Evolutionary conservation across 2,113 vertebrate species (phyloP).

Genomic region (Pleuronectes platessa): DNA sequence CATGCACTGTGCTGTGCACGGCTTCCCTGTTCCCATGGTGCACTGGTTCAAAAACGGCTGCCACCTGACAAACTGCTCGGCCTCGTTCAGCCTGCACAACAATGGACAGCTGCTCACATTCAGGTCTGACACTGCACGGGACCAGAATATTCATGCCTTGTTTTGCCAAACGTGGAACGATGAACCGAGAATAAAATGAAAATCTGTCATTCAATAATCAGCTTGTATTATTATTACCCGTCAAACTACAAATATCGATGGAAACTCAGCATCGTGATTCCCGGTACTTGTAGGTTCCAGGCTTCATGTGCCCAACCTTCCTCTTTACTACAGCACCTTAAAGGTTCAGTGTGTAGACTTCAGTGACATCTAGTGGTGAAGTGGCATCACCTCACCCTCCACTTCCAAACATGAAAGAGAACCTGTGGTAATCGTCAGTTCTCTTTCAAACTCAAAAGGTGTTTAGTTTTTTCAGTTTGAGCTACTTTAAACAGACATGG

Average conservation of each 20-base stretch:
- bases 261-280: background rate
- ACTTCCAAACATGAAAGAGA: too few species aligned
- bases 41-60: constrained; percentile 84
- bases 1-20: constrained; percentile 75
- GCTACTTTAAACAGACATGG: too few species aligned
- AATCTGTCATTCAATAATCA: background rate
- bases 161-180: background rate
- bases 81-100: constrained; percentile 70
- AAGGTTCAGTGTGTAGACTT: too few species aligned
- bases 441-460: too few species aligned
- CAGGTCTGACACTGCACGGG: constrained; percentile 62
- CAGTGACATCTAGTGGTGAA: too few species aligned
- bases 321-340: too few species aligned
- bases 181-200: background rate
- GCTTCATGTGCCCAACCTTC: too few species aligned
- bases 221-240: background rate
- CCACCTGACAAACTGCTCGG: constrained; percentile 66
- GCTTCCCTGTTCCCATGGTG: constrained; percentile 80
- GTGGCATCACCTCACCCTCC: too few species aligned
- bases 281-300: too few species aligned
- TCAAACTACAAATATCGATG: background rate
- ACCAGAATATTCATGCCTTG: constrained; percentile 43
- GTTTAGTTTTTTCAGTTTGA: too few species aligned
- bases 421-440: too few species aligned
- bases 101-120: constrained; percentile 83